These are phyloP conservation scores for Nyleta sp. DNA, from an alignment of 2,888 invertebrate genomes.

Conservation along the genomic window DNA sequence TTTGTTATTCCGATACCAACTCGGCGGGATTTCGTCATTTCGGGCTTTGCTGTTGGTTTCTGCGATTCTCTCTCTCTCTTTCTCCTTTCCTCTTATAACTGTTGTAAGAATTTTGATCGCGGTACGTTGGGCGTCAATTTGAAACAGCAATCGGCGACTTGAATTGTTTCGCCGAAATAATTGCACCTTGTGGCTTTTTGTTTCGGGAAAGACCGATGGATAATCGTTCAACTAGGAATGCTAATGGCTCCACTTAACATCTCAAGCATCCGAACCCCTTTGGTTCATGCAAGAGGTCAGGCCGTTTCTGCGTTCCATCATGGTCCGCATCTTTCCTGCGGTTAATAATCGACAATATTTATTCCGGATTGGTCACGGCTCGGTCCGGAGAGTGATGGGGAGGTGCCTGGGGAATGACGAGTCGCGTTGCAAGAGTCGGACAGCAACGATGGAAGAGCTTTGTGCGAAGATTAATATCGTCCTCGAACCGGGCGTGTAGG, in stretches of 20 bases:
- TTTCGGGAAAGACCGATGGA: conserved; percentile 66
- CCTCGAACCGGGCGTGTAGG: conserved; percentile 68
- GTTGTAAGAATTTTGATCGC: not conserved
- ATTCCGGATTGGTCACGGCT: conserved; percentile 81
- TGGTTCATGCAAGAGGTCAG: conserved; percentile 61
- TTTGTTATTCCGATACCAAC: conserved; percentile 42
- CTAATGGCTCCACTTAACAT: conserved; percentile 82
- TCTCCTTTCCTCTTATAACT: not conserved
- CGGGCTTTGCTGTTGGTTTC: conserved; percentile 16
- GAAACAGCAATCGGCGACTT: conserved; percentile 21
- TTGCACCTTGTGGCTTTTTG: conserved; percentile 18
- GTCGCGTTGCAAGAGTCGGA: conserved; percentile 64
- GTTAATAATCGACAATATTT: conserved; percentile 82
- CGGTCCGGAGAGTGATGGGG: conserved; percentile 78
- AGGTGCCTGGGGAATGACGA: conserved; percentile 71
- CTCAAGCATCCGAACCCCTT: conserved; percentile 75
- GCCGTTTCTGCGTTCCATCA: conserved; percentile 66
- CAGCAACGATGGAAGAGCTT: conserved; percentile 65
- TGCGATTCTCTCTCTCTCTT: not conserved
- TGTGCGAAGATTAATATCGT: conserved; percentile 73
- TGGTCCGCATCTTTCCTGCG: conserved; percentile 63
- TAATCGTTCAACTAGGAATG: conserved; percentile 73
- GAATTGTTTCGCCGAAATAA: conserved; percentile 46
- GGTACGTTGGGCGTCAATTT: not conserved
- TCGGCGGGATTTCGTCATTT: conserved; percentile 46